Evolutionary conservation across 2,113 vertebrate genomes (phyloP).

Genomic region (Thalassoma bifasciatum): DNA sequence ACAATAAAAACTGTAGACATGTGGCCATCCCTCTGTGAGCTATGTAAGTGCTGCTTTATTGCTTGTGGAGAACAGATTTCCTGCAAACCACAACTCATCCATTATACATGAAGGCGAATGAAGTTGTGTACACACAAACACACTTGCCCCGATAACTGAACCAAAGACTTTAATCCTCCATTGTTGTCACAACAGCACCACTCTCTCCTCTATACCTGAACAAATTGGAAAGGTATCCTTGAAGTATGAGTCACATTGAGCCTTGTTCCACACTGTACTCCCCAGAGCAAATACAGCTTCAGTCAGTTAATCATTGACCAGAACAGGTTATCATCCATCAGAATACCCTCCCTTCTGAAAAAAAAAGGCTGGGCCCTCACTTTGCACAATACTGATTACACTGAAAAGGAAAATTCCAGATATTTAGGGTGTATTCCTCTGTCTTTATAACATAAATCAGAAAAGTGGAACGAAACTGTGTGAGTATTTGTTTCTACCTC

Average conservation of each 20-base stretch:
- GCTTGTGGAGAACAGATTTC: slow-evolving; percentile 1
- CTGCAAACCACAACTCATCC: neutral
- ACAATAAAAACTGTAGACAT: neutral
- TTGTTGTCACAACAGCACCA: slow-evolving; percentile 13
- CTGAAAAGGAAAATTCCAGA: neutral
- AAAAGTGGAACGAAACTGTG: no score
- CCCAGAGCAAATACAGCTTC: neutral
- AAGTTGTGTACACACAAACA: slow-evolving; percentile 3
- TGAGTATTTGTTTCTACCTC: slow-evolving; percentile 3
- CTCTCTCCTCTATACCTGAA: slow-evolving; percentile 2
- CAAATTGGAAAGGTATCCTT: slow-evolving; percentile 13
- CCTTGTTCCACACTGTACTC: slow-evolving; percentile 22
- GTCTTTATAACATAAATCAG: no score
- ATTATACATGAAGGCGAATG: neutral
- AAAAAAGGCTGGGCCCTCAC: neutral
- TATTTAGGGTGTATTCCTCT: no score
- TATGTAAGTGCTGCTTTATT: neutral
- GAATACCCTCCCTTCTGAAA: slow-evolving; percentile 1
- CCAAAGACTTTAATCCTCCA: neutral
- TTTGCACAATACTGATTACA: slow-evolving; percentile 1
- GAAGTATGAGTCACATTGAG: slow-evolving; percentile 11
- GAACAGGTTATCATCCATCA: slow-evolving; percentile 13
- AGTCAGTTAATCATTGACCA: slow-evolving; percentile 52
- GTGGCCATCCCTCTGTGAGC: no score
- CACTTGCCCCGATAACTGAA: neutral